Base-by-base conservation (phyloP, 64 coral and sea anemone genomes). In the Stichodactyla helianthus region DNA sequence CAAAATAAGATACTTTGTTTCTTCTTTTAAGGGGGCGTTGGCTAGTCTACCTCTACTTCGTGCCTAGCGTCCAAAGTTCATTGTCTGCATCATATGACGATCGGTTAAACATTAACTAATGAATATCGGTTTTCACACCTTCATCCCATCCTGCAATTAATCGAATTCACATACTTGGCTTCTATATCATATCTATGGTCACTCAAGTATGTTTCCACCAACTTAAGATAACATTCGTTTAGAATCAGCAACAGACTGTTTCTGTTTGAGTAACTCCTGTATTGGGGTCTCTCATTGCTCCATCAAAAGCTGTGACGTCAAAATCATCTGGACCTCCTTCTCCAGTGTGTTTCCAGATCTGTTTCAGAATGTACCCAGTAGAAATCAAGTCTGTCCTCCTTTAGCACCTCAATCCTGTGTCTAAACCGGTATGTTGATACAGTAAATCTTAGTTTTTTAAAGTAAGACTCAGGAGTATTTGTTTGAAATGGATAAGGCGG, bases 91-190 rank as follows among this genome's bases (percentile, higher is more conserved):
- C 31, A 35, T 35, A 35, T 44, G 35, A 2, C 35, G 35, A 44
- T 44, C 35, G 2, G 35, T 44, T 44, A 44, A 44, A 44, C 35
- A 44, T 44, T 44, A 44, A 44, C 35, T 44, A 44, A 44, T 44
- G 35, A 44, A 44, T 44, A 44, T 44, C 35, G 35, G 35, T 44
- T 44, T 44, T 44, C 35, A 44, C 86, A 15, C 86, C 89, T 53
- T 91, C 89, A 82, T 95, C 86, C 93, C 93, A 91, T 10, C 89
- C 93, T 50, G 93, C 93, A 13, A 95, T 63, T 26, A 64, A 86
- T 4, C 28, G 1, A 44, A 44, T 44, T 44, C 0, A 91, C 86
- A 51, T 85, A 94, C 4, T 54, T 59, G 19, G 26, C 92, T 25
- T 94, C 93, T 23, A 0, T 67, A 0, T 85, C 65, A 76, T 94